These are phyloP conservation scores for Hafferia zeledoni DNA, from an alignment of 2,797 vertebrate genomes.

Conservation along the genomic window DNA sequence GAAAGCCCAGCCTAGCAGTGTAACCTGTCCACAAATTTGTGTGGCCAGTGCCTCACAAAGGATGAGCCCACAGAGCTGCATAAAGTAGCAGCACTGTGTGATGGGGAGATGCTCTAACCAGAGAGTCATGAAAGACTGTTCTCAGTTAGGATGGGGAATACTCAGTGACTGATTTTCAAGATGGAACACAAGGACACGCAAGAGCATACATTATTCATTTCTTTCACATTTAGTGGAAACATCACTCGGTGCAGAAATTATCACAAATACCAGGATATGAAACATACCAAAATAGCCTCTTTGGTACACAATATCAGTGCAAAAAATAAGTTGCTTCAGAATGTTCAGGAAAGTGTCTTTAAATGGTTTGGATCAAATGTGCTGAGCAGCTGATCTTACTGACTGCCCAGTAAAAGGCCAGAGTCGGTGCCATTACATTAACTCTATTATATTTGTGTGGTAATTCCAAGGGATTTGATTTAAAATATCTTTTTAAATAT, in stretches of 20 bases:
- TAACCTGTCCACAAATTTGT: rapidly evolving
- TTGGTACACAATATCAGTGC: constrained; percentile 3
- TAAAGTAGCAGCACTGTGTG: not conserved
- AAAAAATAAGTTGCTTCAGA: constrained; percentile 59
- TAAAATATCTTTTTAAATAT: not conserved
- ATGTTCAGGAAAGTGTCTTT: constrained; percentile 21
- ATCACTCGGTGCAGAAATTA: constrained; percentile 32
- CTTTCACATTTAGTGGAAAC: constrained; percentile 23
- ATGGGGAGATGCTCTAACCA: not conserved
- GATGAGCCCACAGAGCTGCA: not conserved
- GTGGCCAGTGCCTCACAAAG: not conserved
- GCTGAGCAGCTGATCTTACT: not conserved
- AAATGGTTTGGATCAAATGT: not conserved
- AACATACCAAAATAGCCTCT: constrained; percentile 60
- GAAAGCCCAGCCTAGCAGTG: not conserved
- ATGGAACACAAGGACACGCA: not conserved
- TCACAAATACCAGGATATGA: constrained; percentile 49
- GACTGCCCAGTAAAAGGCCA: not conserved
- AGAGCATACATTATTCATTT: not conserved
- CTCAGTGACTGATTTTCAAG: not conserved
- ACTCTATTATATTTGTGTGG: rapidly evolving
- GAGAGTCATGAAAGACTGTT: not conserved
- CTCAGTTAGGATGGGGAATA: not conserved
- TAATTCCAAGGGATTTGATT: not conserved
- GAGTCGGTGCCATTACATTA: not conserved